Conservation (phyloP, 2,888 invertebrate genomes). For the Anticlea derivata region DNA sequence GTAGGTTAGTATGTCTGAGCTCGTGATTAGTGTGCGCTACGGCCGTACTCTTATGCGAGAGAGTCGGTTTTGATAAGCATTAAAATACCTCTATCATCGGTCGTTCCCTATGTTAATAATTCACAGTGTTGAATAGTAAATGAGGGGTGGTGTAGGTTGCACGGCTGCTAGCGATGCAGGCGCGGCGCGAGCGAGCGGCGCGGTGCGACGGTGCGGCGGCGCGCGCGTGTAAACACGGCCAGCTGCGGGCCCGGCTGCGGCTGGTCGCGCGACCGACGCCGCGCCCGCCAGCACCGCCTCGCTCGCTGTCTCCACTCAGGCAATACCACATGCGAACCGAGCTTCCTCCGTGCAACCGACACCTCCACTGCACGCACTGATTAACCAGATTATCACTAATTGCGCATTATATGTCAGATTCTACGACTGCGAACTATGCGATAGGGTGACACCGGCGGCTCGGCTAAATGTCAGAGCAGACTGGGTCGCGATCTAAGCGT, state of each 20-base stretch:
- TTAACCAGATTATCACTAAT: conserved; percentile 46
- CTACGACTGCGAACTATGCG: conserved; percentile 56
- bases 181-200: conserved; percentile 51
- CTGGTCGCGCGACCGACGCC: conserved; percentile 48
- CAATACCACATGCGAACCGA: too few relatives aligned
- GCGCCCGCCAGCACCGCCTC: conserved; percentile 25
- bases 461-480: conserved; percentile 78
- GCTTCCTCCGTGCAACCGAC: conserved; percentile 19
- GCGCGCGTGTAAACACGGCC: conserved; percentile 78
- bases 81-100: conserved; percentile 77
- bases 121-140: conserved; percentile 79
- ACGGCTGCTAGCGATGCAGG: conserved; percentile 49
- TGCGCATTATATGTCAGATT: conserved; percentile 68
- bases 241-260: conserved; percentile 63
- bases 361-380: conserved; percentile 30
- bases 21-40: conserved; percentile 78
- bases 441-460: conserved; percentile 71
- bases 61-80: conserved; percentile 71
- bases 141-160: conserved; percentile 72
- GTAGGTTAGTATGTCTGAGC: conserved; percentile 69
- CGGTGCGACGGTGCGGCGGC: conserved; percentile 52
- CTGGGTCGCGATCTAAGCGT: conserved; percentile 78
- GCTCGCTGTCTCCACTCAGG: conserved; percentile 17
- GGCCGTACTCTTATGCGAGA: conserved; percentile 65
- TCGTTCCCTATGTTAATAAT: conserved; percentile 76